Percentiles rank a stretch among this genome's conserved stretches.
These are phyloP conservation scores for Neria commutata DNA, from an alignment of 2,888 invertebrate genomes.

Conservation along the genomic window DNA sequence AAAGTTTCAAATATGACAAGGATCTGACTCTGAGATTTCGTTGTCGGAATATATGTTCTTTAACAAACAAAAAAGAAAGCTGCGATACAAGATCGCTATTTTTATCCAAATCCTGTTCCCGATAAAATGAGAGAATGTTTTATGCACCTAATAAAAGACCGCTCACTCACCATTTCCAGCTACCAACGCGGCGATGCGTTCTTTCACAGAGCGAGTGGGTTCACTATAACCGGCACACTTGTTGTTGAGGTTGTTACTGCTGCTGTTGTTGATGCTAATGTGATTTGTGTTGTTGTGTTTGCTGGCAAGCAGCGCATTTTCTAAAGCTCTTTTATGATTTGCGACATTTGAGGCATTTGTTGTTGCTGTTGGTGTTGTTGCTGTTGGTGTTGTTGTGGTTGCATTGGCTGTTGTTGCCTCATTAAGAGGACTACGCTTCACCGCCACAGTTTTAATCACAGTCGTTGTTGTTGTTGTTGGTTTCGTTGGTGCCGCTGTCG, in stretches of 20 bases:
- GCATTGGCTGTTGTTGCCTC: conserved; percentile 41
- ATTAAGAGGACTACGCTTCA: conserved; percentile 58
- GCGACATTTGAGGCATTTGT: conserved; percentile 40
- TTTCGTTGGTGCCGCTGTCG: conserved; percentile 35
- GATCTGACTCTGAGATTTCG: no score
- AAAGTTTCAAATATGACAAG: no score
- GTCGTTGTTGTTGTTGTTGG: conserved; percentile 52
- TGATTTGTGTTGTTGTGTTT: conserved; percentile 33
- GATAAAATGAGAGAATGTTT: neutral
- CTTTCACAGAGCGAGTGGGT: conserved; percentile 44
- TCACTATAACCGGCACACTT: conserved; percentile 35
- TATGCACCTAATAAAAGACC: conserved; percentile 13
- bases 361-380: conserved; percentile 18
- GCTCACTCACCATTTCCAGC: conserved; percentile 56
- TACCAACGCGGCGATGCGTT: conserved; percentile 56
- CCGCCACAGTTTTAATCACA: conserved; percentile 60
- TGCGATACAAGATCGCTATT: no score
- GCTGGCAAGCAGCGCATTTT: conserved; percentile 29
- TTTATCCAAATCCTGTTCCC: no score
- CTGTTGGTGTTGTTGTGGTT: conserved; percentile 34
- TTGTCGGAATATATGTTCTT: no score
- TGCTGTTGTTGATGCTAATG: conserved; percentile 27
- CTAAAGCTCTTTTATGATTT: conserved; percentile 27
- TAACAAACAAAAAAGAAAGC: no score
- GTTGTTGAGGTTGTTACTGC: conserved; percentile 23